Percentiles rank a stretch among this genome's conserved stretches.
phyloP scores from a whole-genome alignment of 1,140 invertebrate species.

The Coenobita brevimanus region DNA sequence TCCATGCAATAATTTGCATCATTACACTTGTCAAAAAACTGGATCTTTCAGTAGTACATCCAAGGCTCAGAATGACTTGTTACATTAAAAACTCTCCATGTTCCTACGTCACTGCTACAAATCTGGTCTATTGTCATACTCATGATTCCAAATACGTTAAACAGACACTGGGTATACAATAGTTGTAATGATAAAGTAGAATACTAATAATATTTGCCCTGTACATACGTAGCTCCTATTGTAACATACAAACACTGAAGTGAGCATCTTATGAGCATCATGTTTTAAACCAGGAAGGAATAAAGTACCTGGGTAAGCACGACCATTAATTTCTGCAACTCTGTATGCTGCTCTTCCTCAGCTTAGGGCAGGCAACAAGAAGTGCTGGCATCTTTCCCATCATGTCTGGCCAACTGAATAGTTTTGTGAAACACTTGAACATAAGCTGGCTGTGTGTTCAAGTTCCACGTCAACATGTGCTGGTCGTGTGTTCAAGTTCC shows the following conservation, averaged over 20 bases:
- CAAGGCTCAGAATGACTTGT: slow-evolving; percentile 55
- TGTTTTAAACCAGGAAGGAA: slow-evolving; percentile 61
- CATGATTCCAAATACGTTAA: slow-evolving; percentile 59
- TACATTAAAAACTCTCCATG: slow-evolving; percentile 47
- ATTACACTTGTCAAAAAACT: slow-evolving; percentile 27
- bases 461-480: too few relatives aligned
- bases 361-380: slow-evolving; percentile 42
- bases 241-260: slow-evolving; percentile 51
- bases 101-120: slow-evolving; percentile 54
- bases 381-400: slow-evolving; percentile 45
- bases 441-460: too few relatives aligned
- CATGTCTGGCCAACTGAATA: slow-evolving; percentile 11
- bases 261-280: slow-evolving; percentile 62
- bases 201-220: slow-evolving; percentile 61
- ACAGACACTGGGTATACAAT: slow-evolving; percentile 58
- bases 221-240: slow-evolving; percentile 64
- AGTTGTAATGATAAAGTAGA: slow-evolving; percentile 49
- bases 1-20: neutral
- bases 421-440: too few relatives aligned
- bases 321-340: slow-evolving; percentile 31
- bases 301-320: slow-evolving; percentile 43
- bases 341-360: slow-evolving; percentile 43
- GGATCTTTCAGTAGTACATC: slow-evolving; percentile 59
- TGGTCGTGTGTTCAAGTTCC: too few relatives aligned
- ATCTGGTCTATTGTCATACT: slow-evolving; percentile 54